phyloP scores from a whole-genome alignment of 2,113 vertebrate genomes.

The Lophius piscatorius region DNA sequence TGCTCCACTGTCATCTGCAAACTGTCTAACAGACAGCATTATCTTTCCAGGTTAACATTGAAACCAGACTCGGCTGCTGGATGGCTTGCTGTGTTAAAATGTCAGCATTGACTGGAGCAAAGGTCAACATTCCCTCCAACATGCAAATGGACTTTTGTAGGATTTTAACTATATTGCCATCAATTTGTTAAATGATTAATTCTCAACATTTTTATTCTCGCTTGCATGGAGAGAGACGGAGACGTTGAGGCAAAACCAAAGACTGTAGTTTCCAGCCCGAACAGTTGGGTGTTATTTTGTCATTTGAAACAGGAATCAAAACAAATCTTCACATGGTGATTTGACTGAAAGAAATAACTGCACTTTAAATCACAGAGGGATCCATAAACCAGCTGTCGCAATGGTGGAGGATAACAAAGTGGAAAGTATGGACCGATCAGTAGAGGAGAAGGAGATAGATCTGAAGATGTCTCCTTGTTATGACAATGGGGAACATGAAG shows the following conservation, averaged over 20 bases:
- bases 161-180: constrained; percentile 37
- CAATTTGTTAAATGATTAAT: background rate
- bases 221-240: constrained; percentile 2
- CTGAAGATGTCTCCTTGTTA: constrained; percentile 3
- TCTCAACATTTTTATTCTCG: background rate
- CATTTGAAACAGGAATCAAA: background rate
- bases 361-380: constrained; percentile 6
- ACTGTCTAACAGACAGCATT: constrained; percentile 19
- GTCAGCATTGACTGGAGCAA: constrained; percentile 47
- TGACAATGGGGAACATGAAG: constrained; percentile 1
- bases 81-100: constrained; percentile 36
- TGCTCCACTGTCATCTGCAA: background rate
- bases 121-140: constrained; percentile 58
- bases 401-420: constrained; percentile 33
- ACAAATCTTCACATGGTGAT: constrained; percentile 20
- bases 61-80: constrained; percentile 33
- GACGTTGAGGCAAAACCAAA: background rate
- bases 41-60: constrained; percentile 67
- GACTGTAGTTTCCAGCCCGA: no score
- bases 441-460: constrained; percentile 21
- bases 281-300: background rate
- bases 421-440: constrained; percentile 5
- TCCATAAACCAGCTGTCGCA: background rate
- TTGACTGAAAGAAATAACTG: constrained; percentile 9
- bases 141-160: constrained; percentile 27